Percentiles rank a stretch among this genome's conserved stretches.
Conservation (phyloP, 2,113 vertebrate genomes). For the Gnathonemus echidnorhynchus region DNA sequence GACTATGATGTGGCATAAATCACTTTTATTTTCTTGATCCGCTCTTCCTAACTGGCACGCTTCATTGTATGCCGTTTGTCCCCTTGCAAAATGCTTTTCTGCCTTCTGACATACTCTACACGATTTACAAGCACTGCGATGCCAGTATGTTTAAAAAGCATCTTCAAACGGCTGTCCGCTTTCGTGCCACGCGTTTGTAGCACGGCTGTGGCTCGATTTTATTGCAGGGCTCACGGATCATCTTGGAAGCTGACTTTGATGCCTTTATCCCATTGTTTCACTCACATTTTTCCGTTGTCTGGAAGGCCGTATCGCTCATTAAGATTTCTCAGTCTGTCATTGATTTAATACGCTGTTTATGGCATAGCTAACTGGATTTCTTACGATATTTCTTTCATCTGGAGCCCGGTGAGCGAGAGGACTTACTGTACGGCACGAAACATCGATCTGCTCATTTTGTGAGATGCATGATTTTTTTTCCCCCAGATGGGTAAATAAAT, state of each 20-base stretch:
- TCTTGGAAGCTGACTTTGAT: conserved; percentile 9
- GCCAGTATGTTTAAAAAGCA: background rate
- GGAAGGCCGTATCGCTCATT: background rate
- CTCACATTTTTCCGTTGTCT: background rate
- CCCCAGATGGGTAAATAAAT: background rate
- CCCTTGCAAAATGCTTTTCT: background rate
- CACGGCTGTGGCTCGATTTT: background rate
- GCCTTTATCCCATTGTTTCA: conserved; percentile 18
- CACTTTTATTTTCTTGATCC: background rate
- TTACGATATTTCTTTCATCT: background rate
- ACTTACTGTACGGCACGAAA: background rate
- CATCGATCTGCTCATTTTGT: background rate
- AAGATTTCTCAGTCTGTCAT: background rate
- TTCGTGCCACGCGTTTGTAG: background rate
- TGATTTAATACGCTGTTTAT: conserved; percentile 3
- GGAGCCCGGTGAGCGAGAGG: background rate
- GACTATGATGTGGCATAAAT: conserved; percentile 1
- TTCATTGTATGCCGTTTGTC: background rate
- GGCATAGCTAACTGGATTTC: background rate
- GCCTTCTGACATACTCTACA: background rate
- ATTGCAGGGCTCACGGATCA: background rate
- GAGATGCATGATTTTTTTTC: background rate
- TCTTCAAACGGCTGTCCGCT: background rate
- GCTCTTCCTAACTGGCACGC: background rate
- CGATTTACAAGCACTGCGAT: background rate